Percentiles rank a stretch among this genome's conserved stretches.
These are phyloP conservation scores for Smittia sp. DNA, from an alignment of 2,888 invertebrate genomes.

Conservation along the genomic window DNA sequence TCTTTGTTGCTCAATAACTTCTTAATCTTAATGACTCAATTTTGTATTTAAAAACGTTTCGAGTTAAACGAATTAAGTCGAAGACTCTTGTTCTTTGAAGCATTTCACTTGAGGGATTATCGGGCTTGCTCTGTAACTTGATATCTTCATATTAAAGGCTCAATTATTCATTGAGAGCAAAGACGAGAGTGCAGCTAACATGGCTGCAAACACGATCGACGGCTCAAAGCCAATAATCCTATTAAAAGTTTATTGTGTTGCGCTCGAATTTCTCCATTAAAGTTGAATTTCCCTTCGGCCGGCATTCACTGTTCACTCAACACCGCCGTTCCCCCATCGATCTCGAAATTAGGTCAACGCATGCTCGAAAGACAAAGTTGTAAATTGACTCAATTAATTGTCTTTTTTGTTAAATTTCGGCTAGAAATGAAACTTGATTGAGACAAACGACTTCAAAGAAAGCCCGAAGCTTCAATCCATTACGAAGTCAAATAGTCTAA, in stretches of 20 bases:
- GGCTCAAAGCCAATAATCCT: not conserved
- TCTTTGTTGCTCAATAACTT: not conserved
- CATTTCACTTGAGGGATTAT: not conserved
- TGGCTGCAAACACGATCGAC: not conserved
- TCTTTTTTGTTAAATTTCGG: not conserved
- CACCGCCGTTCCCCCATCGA: not conserved
- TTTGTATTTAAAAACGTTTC: constrained; percentile 3
- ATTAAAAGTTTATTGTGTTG: not conserved
- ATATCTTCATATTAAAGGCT: constrained; percentile 1
- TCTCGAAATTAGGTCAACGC: not conserved
- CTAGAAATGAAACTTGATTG: constrained; percentile 12
- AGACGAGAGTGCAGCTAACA: not conserved
- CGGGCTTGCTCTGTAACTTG: not conserved
- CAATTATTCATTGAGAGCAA: constrained; percentile 1
- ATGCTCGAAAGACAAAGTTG: not conserved
- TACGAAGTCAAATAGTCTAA: no score
- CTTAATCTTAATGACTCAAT: constrained; percentile 9
- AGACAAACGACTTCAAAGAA: constrained; percentile 7
- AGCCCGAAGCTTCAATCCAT: not conserved
- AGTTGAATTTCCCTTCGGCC: not conserved
- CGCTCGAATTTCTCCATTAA: not conserved
- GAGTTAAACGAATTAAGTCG: not conserved
- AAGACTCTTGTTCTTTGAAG: not conserved
- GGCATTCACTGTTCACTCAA: not conserved
- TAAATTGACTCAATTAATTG: constrained; percentile 9